These are phyloP conservation scores for Gopherus evgoodei DNA, from an alignment of 2,113 vertebrate genomes.

Conservation along the genomic window DNA sequence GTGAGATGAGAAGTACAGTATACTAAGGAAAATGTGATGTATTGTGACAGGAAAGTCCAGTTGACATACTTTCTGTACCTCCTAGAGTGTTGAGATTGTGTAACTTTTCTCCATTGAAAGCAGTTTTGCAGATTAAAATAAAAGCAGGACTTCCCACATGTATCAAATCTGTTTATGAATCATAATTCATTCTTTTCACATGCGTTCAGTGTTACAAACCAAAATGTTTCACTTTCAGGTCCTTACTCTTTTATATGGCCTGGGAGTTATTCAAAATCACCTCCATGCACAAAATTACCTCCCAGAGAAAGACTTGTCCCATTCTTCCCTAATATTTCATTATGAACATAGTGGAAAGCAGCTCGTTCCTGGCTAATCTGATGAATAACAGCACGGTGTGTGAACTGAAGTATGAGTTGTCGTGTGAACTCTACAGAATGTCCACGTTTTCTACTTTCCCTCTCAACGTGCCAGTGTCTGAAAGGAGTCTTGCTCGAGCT, in stretches of 20 bases:
- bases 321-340: constrained; percentile 62
- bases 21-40: neutral
- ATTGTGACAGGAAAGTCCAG: neutral
- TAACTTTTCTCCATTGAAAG: neutral
- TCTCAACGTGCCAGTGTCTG: constrained; percentile 76
- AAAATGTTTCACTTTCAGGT: constrained; percentile 48
- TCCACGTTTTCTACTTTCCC: constrained; percentile 93
- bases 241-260: constrained; percentile 35
- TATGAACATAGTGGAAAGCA: constrained; percentile 91
- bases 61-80: neutral
- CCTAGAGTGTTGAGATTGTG: neutral
- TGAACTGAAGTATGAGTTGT: constrained; percentile 91
- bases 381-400: constrained; percentile 80
- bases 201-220: neutral
- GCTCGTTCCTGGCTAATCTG: constrained; percentile 80
- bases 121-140: neutral
- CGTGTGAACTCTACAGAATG: constrained; percentile 94
- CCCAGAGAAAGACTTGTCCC: constrained; percentile 87
- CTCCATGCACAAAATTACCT: constrained; percentile 88
- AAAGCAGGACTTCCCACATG: neutral
- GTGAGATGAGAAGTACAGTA: neutral
- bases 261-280: constrained; percentile 36
- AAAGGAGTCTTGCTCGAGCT: constrained; percentile 93
- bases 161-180: neutral
- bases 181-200: neutral